Percentiles rank a stretch among this genome's conserved stretches.
Conservation (phyloP, 2,888 invertebrate genomes). For the Sepioteuthis lessoniana region DNA sequence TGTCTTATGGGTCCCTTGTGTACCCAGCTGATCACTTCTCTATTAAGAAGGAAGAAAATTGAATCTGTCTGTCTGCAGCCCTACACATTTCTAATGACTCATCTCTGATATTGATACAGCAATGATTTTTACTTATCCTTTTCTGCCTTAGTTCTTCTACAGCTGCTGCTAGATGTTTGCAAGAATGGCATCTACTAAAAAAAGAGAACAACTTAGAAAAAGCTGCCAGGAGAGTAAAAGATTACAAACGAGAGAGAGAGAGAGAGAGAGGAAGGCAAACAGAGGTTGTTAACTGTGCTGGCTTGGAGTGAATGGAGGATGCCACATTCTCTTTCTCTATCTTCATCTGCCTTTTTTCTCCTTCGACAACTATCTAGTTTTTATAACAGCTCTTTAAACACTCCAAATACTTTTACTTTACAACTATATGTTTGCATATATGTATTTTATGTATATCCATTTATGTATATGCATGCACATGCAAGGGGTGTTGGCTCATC, state of each 20-base stretch:
- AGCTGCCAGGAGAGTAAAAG: not conserved
- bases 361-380: not conserved
- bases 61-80: not conserved
- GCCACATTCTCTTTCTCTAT: not conserved
- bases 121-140: conserved; percentile 33
- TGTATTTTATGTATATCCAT: not conserved
- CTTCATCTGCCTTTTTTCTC: not conserved
- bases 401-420: not conserved
- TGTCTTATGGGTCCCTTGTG: not conserved
- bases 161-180: conserved; percentile 33
- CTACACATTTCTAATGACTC: not conserved
- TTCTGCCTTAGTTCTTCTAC: conserved; percentile 18
- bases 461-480: conserved; percentile 4
- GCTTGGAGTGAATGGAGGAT: not conserved
- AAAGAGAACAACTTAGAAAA: not conserved
- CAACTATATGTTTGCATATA: too few relatives aligned
- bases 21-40: conserved; percentile 33
- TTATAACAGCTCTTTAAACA: conserved; percentile 17
- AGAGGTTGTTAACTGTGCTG: not conserved
- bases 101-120: conserved; percentile 33
- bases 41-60: not conserved
- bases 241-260: not conserved
- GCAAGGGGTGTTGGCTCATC: not conserved
- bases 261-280: not conserved
- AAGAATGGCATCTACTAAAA: conserved; percentile 33